Conservation (phyloP, 2,113 vertebrate genomes). For the Lasiurus borealis region DNA sequence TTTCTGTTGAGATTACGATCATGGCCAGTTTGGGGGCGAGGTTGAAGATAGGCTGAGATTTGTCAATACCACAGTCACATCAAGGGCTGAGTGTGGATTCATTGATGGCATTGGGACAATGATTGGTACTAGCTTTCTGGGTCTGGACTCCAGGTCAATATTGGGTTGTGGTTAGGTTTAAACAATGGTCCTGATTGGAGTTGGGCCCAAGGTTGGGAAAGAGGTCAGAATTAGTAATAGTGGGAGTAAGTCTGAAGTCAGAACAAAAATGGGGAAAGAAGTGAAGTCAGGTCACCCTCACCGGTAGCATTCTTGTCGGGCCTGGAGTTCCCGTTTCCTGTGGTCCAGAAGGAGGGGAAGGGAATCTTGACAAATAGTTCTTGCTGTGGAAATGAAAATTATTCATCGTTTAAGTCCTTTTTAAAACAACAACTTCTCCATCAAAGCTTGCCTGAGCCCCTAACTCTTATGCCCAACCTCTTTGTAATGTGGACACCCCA, state of each 20-base stretch:
- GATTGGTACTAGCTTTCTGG: not conserved
- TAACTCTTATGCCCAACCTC: not conserved
- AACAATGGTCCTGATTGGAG: not conserved
- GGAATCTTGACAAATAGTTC: constrained; percentile 77
- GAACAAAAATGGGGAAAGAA: not conserved
- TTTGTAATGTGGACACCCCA: not conserved
- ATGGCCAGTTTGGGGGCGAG: not conserved
- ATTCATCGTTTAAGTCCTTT: not conserved
- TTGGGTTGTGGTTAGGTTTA: not conserved
- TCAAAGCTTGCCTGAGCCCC: not conserved
- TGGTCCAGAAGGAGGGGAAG: constrained; percentile 79
- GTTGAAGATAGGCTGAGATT: not conserved
- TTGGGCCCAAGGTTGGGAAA: not conserved
- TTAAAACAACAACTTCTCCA: not conserved
- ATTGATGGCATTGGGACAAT: not conserved
- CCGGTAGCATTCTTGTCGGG: constrained; percentile 77
- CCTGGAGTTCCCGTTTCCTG: constrained; percentile 74
- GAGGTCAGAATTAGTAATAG: constrained; percentile 4
- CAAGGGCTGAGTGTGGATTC: not conserved
- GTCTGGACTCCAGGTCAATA: not conserved
- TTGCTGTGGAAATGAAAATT: constrained; percentile 71
- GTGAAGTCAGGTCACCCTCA: constrained; percentile 20
- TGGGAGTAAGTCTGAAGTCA: constrained; percentile 2
- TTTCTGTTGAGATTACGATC: not conserved
- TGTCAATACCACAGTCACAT: not conserved